phyloP scores from a whole-genome alignment of 2,888 invertebrate species.

The Axea sp. region DNA sequence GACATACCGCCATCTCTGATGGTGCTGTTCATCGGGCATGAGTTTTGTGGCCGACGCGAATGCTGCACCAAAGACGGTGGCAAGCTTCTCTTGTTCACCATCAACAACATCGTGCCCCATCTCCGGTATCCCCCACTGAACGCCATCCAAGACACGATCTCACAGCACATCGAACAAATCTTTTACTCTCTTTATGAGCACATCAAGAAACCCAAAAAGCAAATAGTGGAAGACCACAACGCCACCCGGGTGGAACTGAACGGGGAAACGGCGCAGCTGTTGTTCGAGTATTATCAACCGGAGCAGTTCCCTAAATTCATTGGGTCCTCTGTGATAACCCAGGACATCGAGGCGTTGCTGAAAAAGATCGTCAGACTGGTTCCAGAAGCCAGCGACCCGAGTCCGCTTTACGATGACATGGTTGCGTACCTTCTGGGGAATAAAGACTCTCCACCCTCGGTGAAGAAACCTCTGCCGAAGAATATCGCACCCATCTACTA shows the following conservation, averaged over 20 bases:
- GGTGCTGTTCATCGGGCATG: slow-evolving; percentile 90
- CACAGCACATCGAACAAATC: slow-evolving; percentile 91
- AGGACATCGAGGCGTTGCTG: slow-evolving; percentile 88
- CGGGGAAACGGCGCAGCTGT: slow-evolving; percentile 87
- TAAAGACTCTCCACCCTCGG: slow-evolving; percentile 81
- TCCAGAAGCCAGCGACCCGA: slow-evolving; percentile 85
- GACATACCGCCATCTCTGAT: slow-evolving; percentile 87
- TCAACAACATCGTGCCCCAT: slow-evolving; percentile 87
- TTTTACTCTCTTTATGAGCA: slow-evolving; percentile 92
- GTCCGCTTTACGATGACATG: slow-evolving; percentile 83
- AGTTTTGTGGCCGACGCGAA: slow-evolving; percentile 88
- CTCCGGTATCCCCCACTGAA: slow-evolving; percentile 80
- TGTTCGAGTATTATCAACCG: slow-evolving; percentile 91
- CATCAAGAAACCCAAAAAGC: slow-evolving; percentile 80
- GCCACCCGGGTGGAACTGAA: slow-evolving; percentile 85
- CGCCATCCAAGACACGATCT: slow-evolving; percentile 84
- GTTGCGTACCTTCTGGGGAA: slow-evolving; percentile 85
- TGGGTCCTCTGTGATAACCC: slow-evolving; percentile 87
- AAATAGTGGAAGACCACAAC: slow-evolving; percentile 87
- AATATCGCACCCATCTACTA: slow-evolving; percentile 90
- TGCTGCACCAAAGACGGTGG: slow-evolving; percentile 91
- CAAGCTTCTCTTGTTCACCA: slow-evolving; percentile 87
- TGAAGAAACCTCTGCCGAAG: slow-evolving; percentile 81
- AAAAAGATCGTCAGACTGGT: slow-evolving; percentile 85
- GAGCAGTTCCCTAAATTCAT: slow-evolving; percentile 90